Evolutionary conservation across 2,888 invertebrate species (phyloP), one percentile per base, ranked within the genome.

Genomic region (Gandaritis pyraliata): DNA sequence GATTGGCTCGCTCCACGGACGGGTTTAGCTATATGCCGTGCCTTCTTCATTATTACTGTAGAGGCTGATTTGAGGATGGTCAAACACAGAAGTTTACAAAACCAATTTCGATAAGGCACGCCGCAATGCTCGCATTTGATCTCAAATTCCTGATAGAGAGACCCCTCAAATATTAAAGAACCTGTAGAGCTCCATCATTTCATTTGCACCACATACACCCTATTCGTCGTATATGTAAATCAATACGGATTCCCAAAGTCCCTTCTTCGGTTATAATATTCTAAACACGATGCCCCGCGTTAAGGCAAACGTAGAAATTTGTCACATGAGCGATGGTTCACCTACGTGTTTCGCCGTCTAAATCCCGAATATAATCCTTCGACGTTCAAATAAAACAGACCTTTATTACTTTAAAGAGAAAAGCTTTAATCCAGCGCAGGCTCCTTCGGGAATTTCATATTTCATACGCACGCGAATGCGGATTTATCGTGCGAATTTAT

Each of bases 301-400:
- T 90, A 90, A 90, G 88, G 91, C 90, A 91, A 91, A 91, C 88
- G 91, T 87, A 90, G 88, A 91, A 92, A 92, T 92, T 92, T 92
- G 91, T 92, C 91, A 92, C 91, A 91, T 92, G 91, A 92, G 91
- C 90, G 91, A 92, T 92, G 91, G 92, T 88, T 86, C 87, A 90
- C 87, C 90, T 90, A 91, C 92, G 92, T 92, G 92, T 90, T 88
- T 83, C 87, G 85, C 81, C 82, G 82, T 83, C 86, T 85, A 87
- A 89, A 90, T 92, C 89, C 88, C 88, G 85, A 90, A 89, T 88
- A 90, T 90, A 91, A 91, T 90, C 88, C 83, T 77, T 82, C 78
- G 74, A 74, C 72, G 83, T 79, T 76, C 90, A 88, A 88, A 90
- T 90, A 90, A 90, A 92, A 91, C 83, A 88, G 90, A 90, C 90